A percentile compares a stretch with the other conserved stretches of the same genome.
Conservation (phyloP, 2,888 invertebrate species). For the Zygothrica quintamaculata region DNA sequence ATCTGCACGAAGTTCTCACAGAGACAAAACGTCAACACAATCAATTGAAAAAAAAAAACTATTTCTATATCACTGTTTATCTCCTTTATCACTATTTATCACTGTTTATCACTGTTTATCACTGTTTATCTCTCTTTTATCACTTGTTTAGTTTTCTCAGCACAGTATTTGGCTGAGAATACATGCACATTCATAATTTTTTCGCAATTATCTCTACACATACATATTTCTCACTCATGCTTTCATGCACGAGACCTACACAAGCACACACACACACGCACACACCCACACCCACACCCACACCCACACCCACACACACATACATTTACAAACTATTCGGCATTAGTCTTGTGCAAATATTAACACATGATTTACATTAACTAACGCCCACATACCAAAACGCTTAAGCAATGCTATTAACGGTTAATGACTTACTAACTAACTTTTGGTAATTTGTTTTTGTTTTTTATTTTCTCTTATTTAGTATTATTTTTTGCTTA, state of each 20-base stretch:
- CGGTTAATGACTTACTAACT: conserved; percentile 39
- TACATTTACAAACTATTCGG: conserved; percentile 25
- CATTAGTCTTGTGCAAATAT: conserved; percentile 52
- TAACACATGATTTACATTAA: conserved; percentile 56
- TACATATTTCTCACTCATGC: conserved; percentile 55
- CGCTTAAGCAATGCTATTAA: conserved; percentile 68
- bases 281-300: conserved; percentile 27
- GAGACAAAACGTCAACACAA: too few relatives aligned
- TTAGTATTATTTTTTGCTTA: too few relatives aligned
- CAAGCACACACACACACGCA: conserved; percentile 29
- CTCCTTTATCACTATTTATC: conserved; percentile 9
- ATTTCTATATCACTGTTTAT: conserved; percentile 18
- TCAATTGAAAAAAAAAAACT: background rate
- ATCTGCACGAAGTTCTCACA: conserved; percentile 49
- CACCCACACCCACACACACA: conserved; percentile 29
- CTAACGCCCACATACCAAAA: conserved; percentile 57
- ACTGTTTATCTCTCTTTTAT: conserved; percentile 17
- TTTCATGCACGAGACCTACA: conserved; percentile 55
- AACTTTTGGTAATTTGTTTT: conserved; percentile 18
- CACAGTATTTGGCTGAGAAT: conserved; percentile 59
- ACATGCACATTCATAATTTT: conserved; percentile 27
- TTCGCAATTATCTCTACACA: conserved; percentile 22
- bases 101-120: conserved; percentile 9
- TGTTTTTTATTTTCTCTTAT: too few relatives aligned
- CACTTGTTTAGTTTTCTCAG: conserved; percentile 51